phyloP scores from a whole-genome alignment of 2,113 vertebrate genomes.

The Spilogale gracilis region DNA sequence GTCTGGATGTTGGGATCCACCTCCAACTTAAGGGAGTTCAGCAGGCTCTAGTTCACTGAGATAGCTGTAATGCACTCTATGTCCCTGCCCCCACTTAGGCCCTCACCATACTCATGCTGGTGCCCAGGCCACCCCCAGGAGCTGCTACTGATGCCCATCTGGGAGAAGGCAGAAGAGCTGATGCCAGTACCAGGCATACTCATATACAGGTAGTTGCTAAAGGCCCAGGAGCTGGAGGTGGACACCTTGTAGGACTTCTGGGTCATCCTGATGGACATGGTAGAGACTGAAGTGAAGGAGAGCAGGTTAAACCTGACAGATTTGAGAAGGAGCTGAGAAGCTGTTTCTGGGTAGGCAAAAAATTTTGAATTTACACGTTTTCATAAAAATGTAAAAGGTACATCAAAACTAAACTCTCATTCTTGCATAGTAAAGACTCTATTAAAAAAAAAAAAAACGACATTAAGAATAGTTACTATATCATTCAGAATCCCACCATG shows the following conservation, averaged over 20 bases:
- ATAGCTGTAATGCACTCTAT: background rate
- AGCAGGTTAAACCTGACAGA: background rate
- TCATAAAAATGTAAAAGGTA: background rate
- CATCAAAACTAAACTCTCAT: background rate
- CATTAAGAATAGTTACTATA: background rate
- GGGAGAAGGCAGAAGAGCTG: background rate
- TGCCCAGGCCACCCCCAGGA: background rate
- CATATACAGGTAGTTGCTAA: background rate
- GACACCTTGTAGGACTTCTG: background rate
- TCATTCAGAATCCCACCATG: background rate
- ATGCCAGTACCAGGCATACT: background rate
- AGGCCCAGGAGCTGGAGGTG: background rate
- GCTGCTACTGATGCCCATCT: background rate
- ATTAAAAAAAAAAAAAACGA: background rate
- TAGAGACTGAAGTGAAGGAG: background rate
- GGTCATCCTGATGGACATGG: background rate
- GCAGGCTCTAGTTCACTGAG: background rate
- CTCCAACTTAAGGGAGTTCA: background rate
- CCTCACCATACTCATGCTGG: background rate
- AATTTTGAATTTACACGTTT: background rate
- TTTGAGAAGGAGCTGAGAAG: background rate
- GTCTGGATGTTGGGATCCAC: background rate
- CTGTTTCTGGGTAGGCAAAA: background rate
- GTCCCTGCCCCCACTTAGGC: background rate
- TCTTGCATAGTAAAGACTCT: background rate